A percentile compares a stretch with the other conserved stretches of the same genome.
Evolutionary conservation across 2,113 vertebrate species (phyloP).

Genomic region (Ameiurus melas): DNA sequence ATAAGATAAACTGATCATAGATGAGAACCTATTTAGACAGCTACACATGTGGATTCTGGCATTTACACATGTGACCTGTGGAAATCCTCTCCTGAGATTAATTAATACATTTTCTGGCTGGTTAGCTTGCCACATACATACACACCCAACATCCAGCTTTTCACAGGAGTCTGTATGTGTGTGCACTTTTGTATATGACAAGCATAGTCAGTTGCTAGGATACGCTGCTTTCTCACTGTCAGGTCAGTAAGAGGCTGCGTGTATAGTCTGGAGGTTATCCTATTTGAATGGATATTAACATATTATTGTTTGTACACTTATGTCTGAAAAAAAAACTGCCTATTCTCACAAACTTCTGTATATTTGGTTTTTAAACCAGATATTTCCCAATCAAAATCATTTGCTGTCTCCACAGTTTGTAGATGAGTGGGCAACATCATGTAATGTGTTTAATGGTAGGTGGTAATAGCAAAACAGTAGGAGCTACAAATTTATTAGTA

Average conservation of each 20-base stretch:
- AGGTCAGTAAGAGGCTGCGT: neutral
- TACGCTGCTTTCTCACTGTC: slow-evolving; percentile 32
- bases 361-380: slow-evolving; percentile 20
- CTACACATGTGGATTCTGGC: neutral
- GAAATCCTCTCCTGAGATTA: neutral
- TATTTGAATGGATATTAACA: neutral
- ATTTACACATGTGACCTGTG: neutral
- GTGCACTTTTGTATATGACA: slow-evolving; percentile 22
- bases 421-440: neutral
- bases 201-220: slow-evolving; percentile 48
- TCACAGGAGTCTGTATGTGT: neutral
- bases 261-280: neutral
- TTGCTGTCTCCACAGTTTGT: neutral
- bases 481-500: neutral
- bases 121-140: slow-evolving; percentile 13
- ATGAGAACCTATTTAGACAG: neutral
- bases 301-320: neutral
- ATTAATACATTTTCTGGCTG: slow-evolving; percentile 35
- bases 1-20: neutral
- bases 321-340: neutral
- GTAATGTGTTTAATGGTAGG: neutral
- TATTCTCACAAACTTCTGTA: neutral
- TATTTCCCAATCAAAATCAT: slow-evolving; percentile 5
- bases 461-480: neutral
- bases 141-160: slow-evolving; percentile 16